Conservation (phyloP, 2,888 invertebrate species). For the Eucera pruinosa region DNA sequence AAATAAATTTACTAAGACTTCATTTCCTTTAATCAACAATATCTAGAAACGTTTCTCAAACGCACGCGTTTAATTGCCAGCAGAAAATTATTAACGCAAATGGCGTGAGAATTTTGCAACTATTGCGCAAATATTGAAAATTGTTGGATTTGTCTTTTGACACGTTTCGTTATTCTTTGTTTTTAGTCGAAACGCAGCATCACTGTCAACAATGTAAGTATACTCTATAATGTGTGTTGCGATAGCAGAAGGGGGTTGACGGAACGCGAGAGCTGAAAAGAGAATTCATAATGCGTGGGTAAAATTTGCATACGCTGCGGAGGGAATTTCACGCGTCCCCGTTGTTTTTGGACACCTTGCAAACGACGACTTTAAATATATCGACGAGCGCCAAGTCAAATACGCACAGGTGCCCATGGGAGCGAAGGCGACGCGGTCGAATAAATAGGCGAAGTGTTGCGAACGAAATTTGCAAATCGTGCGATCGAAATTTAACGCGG, state of each 20-base stretch:
- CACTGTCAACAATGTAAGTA: not conserved
- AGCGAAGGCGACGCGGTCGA: slow-evolving; percentile 15
- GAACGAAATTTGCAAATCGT: slow-evolving; percentile 32
- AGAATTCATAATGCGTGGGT: not conserved
- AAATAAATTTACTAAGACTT: too few relatives aligned
- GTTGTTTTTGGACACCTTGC: slow-evolving; percentile 13
- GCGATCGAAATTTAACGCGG: slow-evolving; percentile 24
- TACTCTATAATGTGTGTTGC: not conserved
- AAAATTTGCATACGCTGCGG: not conserved
- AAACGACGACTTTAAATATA: slow-evolving; percentile 39
- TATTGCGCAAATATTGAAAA: too few relatives aligned
- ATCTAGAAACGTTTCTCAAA: too few relatives aligned
- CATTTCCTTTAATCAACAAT: too few relatives aligned
- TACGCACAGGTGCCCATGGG: not conserved
- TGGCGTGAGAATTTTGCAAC: too few relatives aligned
- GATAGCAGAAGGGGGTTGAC: not conserved
- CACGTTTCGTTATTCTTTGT: not conserved
- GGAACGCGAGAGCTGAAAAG: not conserved
- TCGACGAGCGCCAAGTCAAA: slow-evolving; percentile 12
- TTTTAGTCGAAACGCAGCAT: too few relatives aligned
- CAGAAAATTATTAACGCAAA: too few relatives aligned
- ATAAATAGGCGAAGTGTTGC: slow-evolving; percentile 28
- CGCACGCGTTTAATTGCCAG: too few relatives aligned
- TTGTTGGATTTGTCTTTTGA: not conserved
- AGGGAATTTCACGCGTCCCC: not conserved